Percentiles rank a stretch among this genome's conserved stretches.
Conservation (phyloP, 2,113 vertebrate genomes). For the Rattus rattus region DNA sequence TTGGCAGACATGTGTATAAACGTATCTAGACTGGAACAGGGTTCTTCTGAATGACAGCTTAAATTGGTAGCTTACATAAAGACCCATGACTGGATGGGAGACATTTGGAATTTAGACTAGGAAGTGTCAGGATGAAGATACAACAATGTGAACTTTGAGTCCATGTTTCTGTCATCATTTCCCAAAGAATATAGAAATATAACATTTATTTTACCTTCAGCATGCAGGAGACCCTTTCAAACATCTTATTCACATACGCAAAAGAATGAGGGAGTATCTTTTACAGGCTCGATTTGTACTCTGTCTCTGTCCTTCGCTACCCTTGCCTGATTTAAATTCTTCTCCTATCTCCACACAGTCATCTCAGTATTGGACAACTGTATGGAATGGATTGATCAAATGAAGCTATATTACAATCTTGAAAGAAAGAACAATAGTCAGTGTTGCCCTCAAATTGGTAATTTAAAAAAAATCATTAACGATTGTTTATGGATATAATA, state of each 20-base stretch:
- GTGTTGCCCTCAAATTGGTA: background rate
- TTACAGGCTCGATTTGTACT: background rate
- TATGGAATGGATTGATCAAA: background rate
- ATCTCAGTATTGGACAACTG: background rate
- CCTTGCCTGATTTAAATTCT: background rate
- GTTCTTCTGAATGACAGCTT: background rate
- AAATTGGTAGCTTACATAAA: background rate
- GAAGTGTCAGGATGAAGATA: background rate
- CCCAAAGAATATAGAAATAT: background rate
- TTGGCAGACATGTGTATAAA: background rate
- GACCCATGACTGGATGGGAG: background rate
- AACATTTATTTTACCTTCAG: background rate
- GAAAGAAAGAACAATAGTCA: constrained; percentile 2
- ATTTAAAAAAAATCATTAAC: background rate
- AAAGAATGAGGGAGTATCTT: background rate
- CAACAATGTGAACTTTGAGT: background rate
- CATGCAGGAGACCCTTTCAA: background rate
- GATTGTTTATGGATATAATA: background rate
- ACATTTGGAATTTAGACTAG: background rate
- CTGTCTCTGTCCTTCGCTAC: background rate
- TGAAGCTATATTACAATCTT: background rate
- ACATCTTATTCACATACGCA: background rate
- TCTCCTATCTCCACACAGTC: background rate
- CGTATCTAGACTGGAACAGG: background rate
- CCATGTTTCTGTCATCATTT: background rate